Conservation (phyloP, 2,888 invertebrate species). For the Ophonus ardosiacus region DNA sequence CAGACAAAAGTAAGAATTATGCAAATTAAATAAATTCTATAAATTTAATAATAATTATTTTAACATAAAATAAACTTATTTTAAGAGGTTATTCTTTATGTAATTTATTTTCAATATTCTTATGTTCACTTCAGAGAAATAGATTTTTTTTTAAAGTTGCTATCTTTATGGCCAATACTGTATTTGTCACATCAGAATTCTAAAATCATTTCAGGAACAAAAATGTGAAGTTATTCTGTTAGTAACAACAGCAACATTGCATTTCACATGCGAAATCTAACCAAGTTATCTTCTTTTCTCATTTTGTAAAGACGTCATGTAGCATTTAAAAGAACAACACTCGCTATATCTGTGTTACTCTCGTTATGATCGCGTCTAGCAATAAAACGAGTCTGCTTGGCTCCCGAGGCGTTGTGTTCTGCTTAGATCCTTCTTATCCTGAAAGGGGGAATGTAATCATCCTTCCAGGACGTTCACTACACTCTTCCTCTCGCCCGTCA, state of each 20-base stretch:
- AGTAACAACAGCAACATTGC: not conserved
- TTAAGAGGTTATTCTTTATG: no score
- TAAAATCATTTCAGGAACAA: not conserved
- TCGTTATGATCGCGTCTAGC: conserved; percentile 22
- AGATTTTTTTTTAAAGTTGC: no score
- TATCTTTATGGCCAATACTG: no score
- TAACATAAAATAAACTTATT: no score
- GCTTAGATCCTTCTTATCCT: conserved; percentile 36
- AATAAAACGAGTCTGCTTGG: not conserved
- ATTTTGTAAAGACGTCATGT: not conserved
- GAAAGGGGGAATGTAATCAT: conserved; percentile 30
- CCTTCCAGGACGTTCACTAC: not conserved
- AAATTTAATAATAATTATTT: no score
- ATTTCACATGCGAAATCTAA: not conserved
- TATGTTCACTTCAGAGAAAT: no score
- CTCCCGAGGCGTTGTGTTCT: not conserved
- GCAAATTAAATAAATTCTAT: no score
- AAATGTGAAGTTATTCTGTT: not conserved
- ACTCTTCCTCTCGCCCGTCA: conserved; percentile 32
- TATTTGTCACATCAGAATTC: no score
- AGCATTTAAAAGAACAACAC: not conserved
- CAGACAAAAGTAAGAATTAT: no score
- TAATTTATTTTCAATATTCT: no score
- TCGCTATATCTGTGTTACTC: not conserved
- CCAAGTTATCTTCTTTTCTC: not conserved